Evolutionary conservation across 2,113 vertebrate genomes (phyloP).

Genomic region (Triplophysa dalaica): DNA sequence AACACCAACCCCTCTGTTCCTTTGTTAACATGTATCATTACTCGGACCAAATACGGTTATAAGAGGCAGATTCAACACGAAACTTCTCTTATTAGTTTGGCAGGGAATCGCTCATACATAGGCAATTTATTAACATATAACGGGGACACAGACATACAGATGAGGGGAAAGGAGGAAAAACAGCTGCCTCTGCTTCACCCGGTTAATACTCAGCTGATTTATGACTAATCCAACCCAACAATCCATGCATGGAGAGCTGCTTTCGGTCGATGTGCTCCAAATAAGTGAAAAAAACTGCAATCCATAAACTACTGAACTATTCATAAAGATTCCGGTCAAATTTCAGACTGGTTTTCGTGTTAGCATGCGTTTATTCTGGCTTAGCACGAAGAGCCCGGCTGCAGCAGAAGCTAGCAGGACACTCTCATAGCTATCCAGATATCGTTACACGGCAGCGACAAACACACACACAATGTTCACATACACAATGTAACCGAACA

Average conservation of each 20-base stretch:
- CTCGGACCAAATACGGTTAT: neutral
- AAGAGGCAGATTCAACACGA: neutral
- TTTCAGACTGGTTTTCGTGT: neutral
- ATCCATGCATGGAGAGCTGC: neutral
- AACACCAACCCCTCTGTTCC: neutral
- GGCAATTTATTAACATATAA: neutral
- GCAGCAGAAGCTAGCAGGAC: conserved; percentile 29
- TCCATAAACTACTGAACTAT: neutral
- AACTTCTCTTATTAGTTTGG: neutral
- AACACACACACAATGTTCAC: neutral
- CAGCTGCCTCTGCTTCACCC: conserved; percentile 37
- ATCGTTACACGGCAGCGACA: conserved; percentile 3
- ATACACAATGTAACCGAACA: too few relatives aligned
- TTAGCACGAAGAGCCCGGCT: conserved; percentile 21
- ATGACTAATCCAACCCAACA: conserved; percentile 37
- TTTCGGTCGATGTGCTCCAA: neutral
- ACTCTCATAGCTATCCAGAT: conserved; percentile 7
- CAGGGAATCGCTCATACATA: neutral
- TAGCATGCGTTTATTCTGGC: conserved; percentile 14
- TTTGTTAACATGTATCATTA: neutral
- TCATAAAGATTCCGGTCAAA: neutral
- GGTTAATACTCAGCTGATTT: conserved; percentile 40
- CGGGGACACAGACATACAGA: conserved; percentile 16
- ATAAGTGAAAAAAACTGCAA: conserved; percentile 8
- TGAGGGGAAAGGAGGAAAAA: conserved; percentile 30